Base-by-base conservation (phyloP, 2,888 invertebrate species). In the Cephus spinipes region DNA sequence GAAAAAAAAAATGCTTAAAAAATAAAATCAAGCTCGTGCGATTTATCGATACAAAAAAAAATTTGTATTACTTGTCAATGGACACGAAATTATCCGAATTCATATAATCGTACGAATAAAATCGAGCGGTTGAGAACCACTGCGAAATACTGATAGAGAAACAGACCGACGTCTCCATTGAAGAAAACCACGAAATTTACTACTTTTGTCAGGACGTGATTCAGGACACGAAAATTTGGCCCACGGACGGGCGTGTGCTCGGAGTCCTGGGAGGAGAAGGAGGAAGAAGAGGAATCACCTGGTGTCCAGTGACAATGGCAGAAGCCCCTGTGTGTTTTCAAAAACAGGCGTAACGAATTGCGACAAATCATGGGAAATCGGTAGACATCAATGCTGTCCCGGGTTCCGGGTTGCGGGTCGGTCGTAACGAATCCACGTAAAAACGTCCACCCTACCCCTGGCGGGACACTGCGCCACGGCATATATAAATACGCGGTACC, bases 271-370 rank as follows among this genome's bases (percentile, higher is more conserved):
- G 35, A 35, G 34, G 73, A 55, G 32, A 31, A 6, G 40, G 15
- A 40, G 40, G 77, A 69, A 73, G 78, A 82, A 73, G 78, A 82
- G 80, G 83, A 86, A 82, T 89, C 89, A 88, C 87, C 88, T 86
- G 87, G 87, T 79, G 80, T 82, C 77, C 82, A 74, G 77, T 68
- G 81, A 88, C 88, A 88, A 88, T 88, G 77, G 81, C 76, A 35
- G 73, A 71, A 77, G 79, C 81, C 83, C 82, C 83, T 78, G 81
- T 85, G 85, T 86, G 83, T 85, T 84, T 83, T 83, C 84, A 84
- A 88, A 40, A 87, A 88, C 85, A 87, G 85, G 83, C 87, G 81
- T 82, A 83, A 83, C 85, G 82, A 88, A 86, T 89, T 78, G 81
- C 87, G 84, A 87, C 89, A 89, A 88, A 89, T 89, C 86, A 86